phyloP scores from a whole-genome alignment of 2,888 invertebrate species.

The Andrena fulva region DNA sequence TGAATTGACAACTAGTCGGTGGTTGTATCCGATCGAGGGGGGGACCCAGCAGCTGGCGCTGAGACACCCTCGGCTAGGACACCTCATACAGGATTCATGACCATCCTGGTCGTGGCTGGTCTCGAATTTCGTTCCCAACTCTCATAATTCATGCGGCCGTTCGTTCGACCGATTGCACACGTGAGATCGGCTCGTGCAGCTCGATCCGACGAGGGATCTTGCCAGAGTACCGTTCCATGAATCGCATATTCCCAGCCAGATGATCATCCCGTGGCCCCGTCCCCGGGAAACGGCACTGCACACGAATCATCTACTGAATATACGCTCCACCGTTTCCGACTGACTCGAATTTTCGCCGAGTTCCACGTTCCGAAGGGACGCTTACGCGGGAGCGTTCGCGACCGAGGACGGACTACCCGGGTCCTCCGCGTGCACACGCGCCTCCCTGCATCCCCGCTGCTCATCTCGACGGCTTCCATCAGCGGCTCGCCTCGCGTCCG shows the following conservation, averaged over 20 bases:
- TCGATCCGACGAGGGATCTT: not conserved
- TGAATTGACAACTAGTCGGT: slow-evolving; percentile 44
- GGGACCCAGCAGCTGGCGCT: slow-evolving; percentile 35
- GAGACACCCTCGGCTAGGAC: slow-evolving; percentile 5
- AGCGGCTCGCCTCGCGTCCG: not conserved
- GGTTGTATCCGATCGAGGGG: slow-evolving; percentile 22
- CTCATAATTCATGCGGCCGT: slow-evolving; percentile 5
- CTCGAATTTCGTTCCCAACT: slow-evolving; percentile 7
- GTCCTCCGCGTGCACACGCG: not conserved
- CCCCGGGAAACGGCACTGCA: not conserved
- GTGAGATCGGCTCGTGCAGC: not conserved
- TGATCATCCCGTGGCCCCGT: not conserved
- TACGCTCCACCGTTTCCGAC: slow-evolving; percentile 5
- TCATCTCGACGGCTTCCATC: not conserved
- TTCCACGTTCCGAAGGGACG: not conserved
- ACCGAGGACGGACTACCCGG: not conserved
- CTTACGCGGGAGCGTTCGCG: not conserved
- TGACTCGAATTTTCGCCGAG: slow-evolving; percentile 18
- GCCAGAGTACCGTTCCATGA: not conserved
- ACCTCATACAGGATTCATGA: slow-evolving; percentile 45
- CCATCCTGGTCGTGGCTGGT: not conserved
- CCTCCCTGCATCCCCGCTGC: not conserved
- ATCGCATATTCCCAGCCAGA: not conserved
- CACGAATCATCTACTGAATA: not conserved
- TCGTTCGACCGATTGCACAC: not conserved